A percentile compares a stretch with the other conserved stretches of the same genome.
phyloP scores from a whole-genome alignment of 2,888 invertebrate species.

The Amphipyra berbera region DNA sequence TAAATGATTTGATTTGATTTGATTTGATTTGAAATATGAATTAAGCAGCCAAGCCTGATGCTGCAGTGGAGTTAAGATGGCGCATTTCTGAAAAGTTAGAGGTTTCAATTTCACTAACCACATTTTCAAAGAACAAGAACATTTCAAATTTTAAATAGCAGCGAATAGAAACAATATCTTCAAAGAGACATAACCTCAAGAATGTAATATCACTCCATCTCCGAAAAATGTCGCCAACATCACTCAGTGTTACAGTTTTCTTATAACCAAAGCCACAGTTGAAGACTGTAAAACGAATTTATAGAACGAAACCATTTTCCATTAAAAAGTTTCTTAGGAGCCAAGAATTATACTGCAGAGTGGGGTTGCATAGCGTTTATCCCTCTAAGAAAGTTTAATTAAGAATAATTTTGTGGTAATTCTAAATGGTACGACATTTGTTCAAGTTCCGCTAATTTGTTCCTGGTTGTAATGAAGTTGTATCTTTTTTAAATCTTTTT shows the following conservation, averaged over 20 bases:
- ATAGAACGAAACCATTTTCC: conserved; percentile 64
- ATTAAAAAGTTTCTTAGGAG: conserved; percentile 61
- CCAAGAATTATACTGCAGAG: neutral
- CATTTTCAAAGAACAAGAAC: neutral
- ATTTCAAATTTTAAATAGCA: conserved; percentile 10
- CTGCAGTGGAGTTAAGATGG: too few relatives aligned
- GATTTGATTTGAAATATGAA: too few relatives aligned
- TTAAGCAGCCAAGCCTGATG: too few relatives aligned
- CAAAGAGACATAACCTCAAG: conserved; percentile 3
- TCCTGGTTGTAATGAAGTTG: conserved; percentile 31
- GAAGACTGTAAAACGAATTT: conserved; percentile 69
- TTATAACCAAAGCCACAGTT: conserved; percentile 41
- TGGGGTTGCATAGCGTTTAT: conserved; percentile 48
- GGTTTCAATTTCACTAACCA: neutral
- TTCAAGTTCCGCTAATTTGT: conserved; percentile 43
- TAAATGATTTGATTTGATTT: too few relatives aligned
- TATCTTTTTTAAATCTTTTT: conserved; percentile 23
- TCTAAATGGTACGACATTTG: conserved; percentile 40
- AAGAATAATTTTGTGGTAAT: conserved; percentile 56
- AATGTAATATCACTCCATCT: conserved; percentile 40
- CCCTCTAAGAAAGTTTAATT: conserved; percentile 58
- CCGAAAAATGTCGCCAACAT: conserved; percentile 39
- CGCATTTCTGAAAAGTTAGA: too few relatives aligned
- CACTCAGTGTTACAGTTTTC: conserved; percentile 41
- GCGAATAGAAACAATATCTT: conserved; percentile 16